Base-by-base conservation (phyloP, 2,888 invertebrate species). In the Acanthopleura granulata region DNA sequence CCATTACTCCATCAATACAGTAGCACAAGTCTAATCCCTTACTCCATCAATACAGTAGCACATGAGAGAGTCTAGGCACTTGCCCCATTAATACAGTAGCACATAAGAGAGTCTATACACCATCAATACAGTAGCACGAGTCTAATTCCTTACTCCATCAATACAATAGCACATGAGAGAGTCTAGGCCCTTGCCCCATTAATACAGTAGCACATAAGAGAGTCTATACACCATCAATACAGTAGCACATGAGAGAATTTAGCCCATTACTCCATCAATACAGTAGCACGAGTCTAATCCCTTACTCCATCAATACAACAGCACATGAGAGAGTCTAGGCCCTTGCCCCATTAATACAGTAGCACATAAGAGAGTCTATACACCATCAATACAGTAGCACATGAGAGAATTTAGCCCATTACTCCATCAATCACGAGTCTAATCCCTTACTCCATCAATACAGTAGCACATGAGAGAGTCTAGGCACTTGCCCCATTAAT, bases 401-500 rank as follows among this genome's bases (percentile, higher is more conserved):
- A 71, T 71, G n/a, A 71, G 71, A 9, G 50, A 49, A n/a, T n/a
- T n/a, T n/a, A n/a, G n/a, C n/a, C n/a, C n/a, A n/a, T n/a, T n/a
- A n/a, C n/a, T n/a, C n/a, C n/a, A n/a, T n/a, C n/a, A n/a, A n/a
- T n/a, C n/a, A n/a, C n/a, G n/a, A n/a, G 40, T 40, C 40, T 40
- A 40, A 6, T 40, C 4, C 40, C 71, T 71, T 71, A 71, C 71
- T 14, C 49, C 71, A 71, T 71, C 71, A 27, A 71, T 14, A 49
- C 40, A 40, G 18, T 22, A 14, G 27, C 71, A 49, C 49, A 71
- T 71, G n/a, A 71, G 71, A 9, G 50, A 49, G n/a, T 40, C 40
- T 40, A 40, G 3, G 3, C 4, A 3, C 71, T 71, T 71, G 49
- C 71, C 40, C 49, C 71, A 71, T 71, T 40, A 27, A 71, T 14